Evolutionary conservation across 2,797 vertebrate genomes (phyloP).

Genomic region (Psittacula echo): DNA sequence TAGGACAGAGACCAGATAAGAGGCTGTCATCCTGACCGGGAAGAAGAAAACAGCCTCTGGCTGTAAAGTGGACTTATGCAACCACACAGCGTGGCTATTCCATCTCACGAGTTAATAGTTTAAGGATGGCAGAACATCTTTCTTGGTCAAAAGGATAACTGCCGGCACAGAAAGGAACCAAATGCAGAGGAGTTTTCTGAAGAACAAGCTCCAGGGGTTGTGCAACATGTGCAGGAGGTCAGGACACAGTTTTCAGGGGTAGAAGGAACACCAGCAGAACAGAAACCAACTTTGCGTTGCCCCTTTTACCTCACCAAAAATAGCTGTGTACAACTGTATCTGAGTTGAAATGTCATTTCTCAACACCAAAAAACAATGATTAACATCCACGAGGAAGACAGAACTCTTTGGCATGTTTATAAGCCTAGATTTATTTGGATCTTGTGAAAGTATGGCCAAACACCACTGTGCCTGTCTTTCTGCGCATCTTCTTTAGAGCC

Average conservation of each 20-base stretch:
- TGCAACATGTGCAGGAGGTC: not conserved
- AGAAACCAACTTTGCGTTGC: not conserved
- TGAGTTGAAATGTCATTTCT: not conserved
- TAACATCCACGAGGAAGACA: not conserved
- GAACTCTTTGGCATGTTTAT: not conserved
- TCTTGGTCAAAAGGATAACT: not conserved
- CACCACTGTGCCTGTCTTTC: not conserved
- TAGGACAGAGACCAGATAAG: not conserved
- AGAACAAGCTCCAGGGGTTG: not conserved
- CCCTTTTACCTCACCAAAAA: not conserved
- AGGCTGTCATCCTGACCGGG: not conserved
- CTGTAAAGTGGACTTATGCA: not conserved
- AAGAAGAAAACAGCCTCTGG: not conserved
- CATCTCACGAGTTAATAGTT: not conserved
- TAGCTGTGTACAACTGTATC: not conserved
- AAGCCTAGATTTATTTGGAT: not conserved
- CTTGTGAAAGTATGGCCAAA: not conserved
- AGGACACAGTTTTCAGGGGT: not conserved
- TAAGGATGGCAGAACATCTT: not conserved
- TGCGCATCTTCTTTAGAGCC: not conserved
- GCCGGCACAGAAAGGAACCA: not conserved
- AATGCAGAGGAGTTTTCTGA: not conserved
- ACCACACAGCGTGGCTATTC: not conserved
- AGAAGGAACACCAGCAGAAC: not conserved
- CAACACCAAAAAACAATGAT: not conserved